Conservation (phyloP, 1,140 invertebrate genomes). For the Drosophila pectinifera region DNA sequence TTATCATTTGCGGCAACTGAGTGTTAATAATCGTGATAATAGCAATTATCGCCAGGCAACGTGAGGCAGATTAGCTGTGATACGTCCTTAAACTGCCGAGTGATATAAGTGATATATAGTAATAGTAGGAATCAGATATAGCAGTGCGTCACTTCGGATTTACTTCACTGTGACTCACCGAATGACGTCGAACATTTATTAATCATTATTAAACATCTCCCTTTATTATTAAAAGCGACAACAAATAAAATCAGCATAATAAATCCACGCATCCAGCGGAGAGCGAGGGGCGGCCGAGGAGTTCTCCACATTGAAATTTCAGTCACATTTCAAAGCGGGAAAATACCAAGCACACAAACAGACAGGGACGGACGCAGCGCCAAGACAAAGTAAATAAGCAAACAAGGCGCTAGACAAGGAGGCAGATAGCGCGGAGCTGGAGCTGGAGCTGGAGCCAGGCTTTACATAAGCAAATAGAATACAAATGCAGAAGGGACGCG, state of each 20-base stretch:
- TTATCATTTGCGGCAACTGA: slow-evolving; percentile 8
- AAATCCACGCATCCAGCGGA: slow-evolving; percentile 62
- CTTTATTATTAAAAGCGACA: slow-evolving; percentile 74
- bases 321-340: slow-evolving; percentile 76
- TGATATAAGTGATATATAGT: background rate
- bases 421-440: slow-evolving; percentile 17
- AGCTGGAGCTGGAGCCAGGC: slow-evolving; percentile 48
- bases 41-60: slow-evolving; percentile 1
- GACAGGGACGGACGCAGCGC: slow-evolving; percentile 17
- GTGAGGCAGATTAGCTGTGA: background rate
- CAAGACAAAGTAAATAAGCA: slow-evolving; percentile 73
- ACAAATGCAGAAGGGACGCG: slow-evolving; percentile 63
- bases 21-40: background rate
- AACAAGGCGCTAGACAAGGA: slow-evolving; percentile 54
- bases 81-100: background rate
- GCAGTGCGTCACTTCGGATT: slow-evolving; percentile 17
- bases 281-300: slow-evolving; percentile 28
- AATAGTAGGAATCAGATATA: background rate
- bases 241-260: slow-evolving; percentile 71
- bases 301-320: slow-evolving; percentile 75
- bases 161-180: slow-evolving; percentile 29
- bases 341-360: slow-evolving; percentile 47
- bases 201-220: slow-evolving; percentile 58
- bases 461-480: slow-evolving; percentile 81
- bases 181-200: slow-evolving; percentile 42